Evolutionary conservation across 1,140 invertebrate species (phyloP).

Genomic region (Drosophila hydei): DNA sequence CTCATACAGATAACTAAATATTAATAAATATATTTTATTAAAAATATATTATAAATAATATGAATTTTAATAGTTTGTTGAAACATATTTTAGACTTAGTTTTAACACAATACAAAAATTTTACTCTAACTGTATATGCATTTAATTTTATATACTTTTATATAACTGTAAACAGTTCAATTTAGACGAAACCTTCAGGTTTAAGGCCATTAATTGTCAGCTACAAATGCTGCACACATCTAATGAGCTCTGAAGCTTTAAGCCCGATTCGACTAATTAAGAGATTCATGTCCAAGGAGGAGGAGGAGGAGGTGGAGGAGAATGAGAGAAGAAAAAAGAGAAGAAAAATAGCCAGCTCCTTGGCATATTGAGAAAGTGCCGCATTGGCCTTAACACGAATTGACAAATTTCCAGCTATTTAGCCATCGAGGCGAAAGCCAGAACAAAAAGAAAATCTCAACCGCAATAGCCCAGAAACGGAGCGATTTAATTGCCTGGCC

Average conservation of each 20-base stretch:
- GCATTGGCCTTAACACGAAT: slow-evolving; percentile 77
- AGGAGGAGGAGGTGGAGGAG: background rate
- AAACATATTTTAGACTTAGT: too few relatives aligned
- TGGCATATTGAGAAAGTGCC: slow-evolving; percentile 52
- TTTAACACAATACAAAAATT: too few relatives aligned
- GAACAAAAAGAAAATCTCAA: slow-evolving; percentile 58
- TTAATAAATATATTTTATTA: too few relatives aligned
- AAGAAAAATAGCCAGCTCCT: background rate
- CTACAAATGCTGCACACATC: background rate
- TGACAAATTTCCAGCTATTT: slow-evolving; percentile 76
- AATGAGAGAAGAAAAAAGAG: slow-evolving; percentile 9
- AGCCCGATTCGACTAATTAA: slow-evolving; percentile 58
- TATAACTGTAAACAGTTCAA: too few relatives aligned
- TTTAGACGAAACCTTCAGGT: background rate
- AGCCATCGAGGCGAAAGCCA: slow-evolving; percentile 53
- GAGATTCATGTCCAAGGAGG: slow-evolving; percentile 34
- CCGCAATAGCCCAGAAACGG: slow-evolving; percentile 49
- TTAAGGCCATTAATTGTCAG: background rate
- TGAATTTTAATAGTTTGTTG: too few relatives aligned
- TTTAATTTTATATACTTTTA: too few relatives aligned
- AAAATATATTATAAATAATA: too few relatives aligned
- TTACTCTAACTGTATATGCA: too few relatives aligned
- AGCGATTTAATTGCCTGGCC: slow-evolving; percentile 66
- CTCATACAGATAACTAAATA: too few relatives aligned
- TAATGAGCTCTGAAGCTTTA: slow-evolving; percentile 24